These are phyloP conservation scores for Tinea semifulvella DNA, from an alignment of 2,888 invertebrate species.

Conservation along the genomic window DNA sequence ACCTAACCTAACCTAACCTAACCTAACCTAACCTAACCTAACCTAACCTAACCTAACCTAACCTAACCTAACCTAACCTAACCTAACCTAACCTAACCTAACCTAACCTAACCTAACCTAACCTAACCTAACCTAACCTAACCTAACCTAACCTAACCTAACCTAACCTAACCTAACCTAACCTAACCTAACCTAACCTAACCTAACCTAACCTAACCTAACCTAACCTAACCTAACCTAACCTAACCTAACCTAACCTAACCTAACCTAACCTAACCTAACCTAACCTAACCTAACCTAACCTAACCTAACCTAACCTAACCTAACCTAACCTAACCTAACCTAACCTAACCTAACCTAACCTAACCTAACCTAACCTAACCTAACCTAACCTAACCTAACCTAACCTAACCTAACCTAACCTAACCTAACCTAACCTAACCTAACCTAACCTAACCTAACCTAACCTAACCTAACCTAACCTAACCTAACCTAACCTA, in stretches of 20 bases:
- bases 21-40: constrained; percentile 15
- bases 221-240: constrained; percentile 16
- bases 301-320: constrained; percentile 16
- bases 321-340: constrained; percentile 16
- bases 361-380: constrained; percentile 16
- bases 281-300: constrained; percentile 16
- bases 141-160: constrained; percentile 13
- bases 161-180: constrained; percentile 13
- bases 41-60: constrained; percentile 14
- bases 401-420: constrained; percentile 15
- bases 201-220: constrained; percentile 16
- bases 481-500: constrained; percentile 17
- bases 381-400: constrained; percentile 15
- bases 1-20: constrained; percentile 14
- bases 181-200: constrained; percentile 15
- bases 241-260: constrained; percentile 16
- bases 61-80: constrained; percentile 13
- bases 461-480: constrained; percentile 11
- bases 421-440: constrained; percentile 16
- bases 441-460: constrained; percentile 15
- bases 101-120: constrained; percentile 13
- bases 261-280: constrained; percentile 16
- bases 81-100: constrained; percentile 14
- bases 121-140: constrained; percentile 13
- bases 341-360: constrained; percentile 16